These are phyloP conservation scores for Plagiodera versicolora DNA, from an alignment of 2,888 invertebrate species.

Conservation along the genomic window DNA sequence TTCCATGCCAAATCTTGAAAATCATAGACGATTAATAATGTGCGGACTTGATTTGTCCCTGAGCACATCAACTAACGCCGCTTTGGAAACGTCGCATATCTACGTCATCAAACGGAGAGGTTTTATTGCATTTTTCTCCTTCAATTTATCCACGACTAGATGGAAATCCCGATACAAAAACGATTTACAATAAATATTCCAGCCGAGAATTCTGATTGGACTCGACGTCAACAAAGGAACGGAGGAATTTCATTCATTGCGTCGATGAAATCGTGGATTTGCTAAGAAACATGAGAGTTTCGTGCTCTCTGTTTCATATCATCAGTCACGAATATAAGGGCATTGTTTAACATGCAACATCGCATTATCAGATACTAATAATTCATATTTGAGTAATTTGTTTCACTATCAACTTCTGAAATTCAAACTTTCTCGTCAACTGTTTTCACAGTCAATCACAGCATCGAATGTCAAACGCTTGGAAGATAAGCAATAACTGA, in stretches of 20 bases:
- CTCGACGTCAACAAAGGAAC: conserved; percentile 17
- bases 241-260: conserved; percentile 17
- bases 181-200: conserved; percentile 31
- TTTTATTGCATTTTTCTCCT: conserved; percentile 57
- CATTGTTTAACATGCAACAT: too few relatives aligned
- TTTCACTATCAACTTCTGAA: too few relatives aligned
- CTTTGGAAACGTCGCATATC: conserved; percentile 29
- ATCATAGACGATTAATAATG: background rate
- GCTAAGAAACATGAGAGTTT: background rate
- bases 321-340: background rate
- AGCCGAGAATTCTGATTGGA: conserved; percentile 12
- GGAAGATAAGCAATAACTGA: too few relatives aligned
- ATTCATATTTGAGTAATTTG: too few relatives aligned
- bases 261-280: conserved; percentile 2
- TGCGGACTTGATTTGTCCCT: background rate
- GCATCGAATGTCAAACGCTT: too few relatives aligned
- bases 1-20: too few relatives aligned
- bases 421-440: too few relatives aligned
- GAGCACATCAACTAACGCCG: conserved; percentile 50
- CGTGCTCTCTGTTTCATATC: background rate
- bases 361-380: too few relatives aligned
- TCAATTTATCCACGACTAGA: conserved; percentile 57
- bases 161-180: conserved; percentile 62
- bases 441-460: too few relatives aligned
- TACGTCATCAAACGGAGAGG: conserved; percentile 51